A percentile compares a stretch with the other conserved stretches of the same genome.
phyloP scores from a whole-genome alignment of 2,113 vertebrate genomes.

The Oenanthe oenanthe region DNA sequence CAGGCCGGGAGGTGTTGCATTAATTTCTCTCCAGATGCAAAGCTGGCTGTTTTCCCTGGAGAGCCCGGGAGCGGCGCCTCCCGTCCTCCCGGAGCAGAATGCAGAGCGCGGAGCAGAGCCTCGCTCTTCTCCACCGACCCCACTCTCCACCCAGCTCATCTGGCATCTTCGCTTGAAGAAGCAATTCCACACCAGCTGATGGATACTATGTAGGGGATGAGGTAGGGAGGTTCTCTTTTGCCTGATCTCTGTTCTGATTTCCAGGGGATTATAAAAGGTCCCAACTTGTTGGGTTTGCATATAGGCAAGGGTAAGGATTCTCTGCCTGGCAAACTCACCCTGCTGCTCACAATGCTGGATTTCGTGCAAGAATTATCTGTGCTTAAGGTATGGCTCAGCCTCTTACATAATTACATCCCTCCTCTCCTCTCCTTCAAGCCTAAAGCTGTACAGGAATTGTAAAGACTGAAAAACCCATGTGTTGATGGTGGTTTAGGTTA shows the following conservation, averaged over 20 bases:
- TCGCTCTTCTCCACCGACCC: neutral
- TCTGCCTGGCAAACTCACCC: neutral
- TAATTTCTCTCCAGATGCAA: neutral
- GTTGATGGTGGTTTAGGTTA: neutral
- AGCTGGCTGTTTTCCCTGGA: neutral
- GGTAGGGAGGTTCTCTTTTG: conserved; percentile 31
- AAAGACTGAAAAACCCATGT: neutral
- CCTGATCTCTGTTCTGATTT: neutral
- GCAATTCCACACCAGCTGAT: neutral
- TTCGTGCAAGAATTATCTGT: neutral
- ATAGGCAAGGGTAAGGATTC: neutral
- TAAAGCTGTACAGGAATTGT: neutral
- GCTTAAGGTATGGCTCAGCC: neutral
- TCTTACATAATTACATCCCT: neutral
- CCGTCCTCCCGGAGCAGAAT: neutral
- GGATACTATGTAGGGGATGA: neutral
- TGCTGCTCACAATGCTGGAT: neutral
- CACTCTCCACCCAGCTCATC: neutral
- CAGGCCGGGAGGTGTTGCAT: neutral
- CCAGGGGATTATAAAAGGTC: neutral
- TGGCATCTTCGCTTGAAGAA: neutral
- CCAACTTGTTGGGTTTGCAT: neutral
- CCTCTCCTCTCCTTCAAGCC: neutral
- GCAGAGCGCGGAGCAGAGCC: neutral
- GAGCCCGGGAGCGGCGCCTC: neutral